These are phyloP conservation scores for Indri indri DNA, from an alignment of 2,113 vertebrate genomes.

Conservation along the genomic window DNA sequence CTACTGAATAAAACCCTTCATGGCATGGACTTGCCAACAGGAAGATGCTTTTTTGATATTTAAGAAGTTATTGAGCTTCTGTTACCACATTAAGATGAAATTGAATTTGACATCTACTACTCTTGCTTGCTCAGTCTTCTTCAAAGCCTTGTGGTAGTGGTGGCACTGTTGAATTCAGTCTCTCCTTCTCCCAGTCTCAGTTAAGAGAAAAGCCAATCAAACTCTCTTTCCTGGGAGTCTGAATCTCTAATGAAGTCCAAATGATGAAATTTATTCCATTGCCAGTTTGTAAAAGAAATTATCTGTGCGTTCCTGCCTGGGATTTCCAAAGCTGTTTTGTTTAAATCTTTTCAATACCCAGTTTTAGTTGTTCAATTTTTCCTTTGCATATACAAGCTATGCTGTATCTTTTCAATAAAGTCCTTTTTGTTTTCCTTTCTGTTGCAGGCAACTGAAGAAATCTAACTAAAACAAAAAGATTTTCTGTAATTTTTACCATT, in stretches of 20 bases:
- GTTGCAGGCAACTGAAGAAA: background rate
- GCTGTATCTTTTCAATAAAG: background rate
- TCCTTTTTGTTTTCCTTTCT: background rate
- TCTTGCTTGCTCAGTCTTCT: conserved; percentile 52
- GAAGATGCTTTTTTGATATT: conserved; percentile 44
- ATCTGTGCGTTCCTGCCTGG: background rate
- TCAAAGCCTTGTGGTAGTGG: background rate
- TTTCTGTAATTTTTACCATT: conserved; percentile 55
- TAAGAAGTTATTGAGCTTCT: conserved; percentile 57
- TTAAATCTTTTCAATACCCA: background rate
- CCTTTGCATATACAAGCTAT: background rate
- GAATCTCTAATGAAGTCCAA: conserved; percentile 57
- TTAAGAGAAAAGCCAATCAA: conserved; percentile 43
- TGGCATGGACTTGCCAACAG: background rate
- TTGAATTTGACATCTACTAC: conserved; percentile 56
- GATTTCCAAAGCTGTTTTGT: background rate
- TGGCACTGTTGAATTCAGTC: conserved; percentile 23
- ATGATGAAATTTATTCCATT: conserved; percentile 43
- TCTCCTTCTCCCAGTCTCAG: conserved; percentile 2
- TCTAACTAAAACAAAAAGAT: background rate
- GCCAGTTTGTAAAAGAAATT: conserved; percentile 23
- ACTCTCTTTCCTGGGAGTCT: conserved; percentile 33
- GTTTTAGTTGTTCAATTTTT: conserved; percentile 17
- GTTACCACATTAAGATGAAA: conserved; percentile 53
- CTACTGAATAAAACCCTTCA: conserved; percentile 22